These are phyloP conservation scores for Lepus townsendii DNA, from an alignment of 2,797 vertebrate species.

Conservation along the genomic window DNA sequence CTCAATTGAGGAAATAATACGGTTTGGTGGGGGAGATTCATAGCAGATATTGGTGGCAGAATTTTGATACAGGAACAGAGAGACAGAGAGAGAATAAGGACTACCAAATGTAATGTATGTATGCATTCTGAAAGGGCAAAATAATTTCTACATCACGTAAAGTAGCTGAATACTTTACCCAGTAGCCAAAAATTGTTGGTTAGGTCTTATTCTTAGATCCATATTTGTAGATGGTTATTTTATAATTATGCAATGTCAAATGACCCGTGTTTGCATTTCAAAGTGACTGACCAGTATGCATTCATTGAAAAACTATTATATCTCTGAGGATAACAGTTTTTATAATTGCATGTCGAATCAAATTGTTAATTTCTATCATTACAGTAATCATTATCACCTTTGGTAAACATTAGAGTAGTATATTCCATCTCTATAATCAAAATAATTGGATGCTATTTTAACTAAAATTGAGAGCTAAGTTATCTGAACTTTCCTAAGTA, in stretches of 20 bases:
- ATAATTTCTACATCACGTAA: slow-evolving; percentile 47
- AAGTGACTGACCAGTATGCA: slow-evolving; percentile 9
- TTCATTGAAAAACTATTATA: slow-evolving; percentile 9
- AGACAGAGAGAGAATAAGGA: background rate
- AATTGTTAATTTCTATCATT: slow-evolving; percentile 9
- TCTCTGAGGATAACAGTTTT: background rate
- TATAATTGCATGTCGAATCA: background rate
- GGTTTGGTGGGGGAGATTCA: background rate
- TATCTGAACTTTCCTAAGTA: slow-evolving; percentile 10
- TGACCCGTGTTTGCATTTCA: background rate
- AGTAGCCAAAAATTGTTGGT: background rate
- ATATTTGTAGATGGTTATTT: background rate
- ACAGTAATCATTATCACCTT: background rate
- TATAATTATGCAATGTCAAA: background rate
- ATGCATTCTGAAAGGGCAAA: background rate
- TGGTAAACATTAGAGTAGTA: background rate
- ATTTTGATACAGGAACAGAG: background rate
- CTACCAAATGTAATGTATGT: background rate
- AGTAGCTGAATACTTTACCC: background rate
- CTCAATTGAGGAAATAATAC: no score
- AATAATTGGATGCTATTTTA: slow-evolving; percentile 10
- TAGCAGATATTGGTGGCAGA: background rate
- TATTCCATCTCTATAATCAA: background rate
- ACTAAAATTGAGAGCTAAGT: slow-evolving; percentile 7
- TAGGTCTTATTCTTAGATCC: slow-evolving; percentile 19